Conservation (phyloP, 1,140 invertebrate genomes). For the Ruditapes philippinarum region DNA sequence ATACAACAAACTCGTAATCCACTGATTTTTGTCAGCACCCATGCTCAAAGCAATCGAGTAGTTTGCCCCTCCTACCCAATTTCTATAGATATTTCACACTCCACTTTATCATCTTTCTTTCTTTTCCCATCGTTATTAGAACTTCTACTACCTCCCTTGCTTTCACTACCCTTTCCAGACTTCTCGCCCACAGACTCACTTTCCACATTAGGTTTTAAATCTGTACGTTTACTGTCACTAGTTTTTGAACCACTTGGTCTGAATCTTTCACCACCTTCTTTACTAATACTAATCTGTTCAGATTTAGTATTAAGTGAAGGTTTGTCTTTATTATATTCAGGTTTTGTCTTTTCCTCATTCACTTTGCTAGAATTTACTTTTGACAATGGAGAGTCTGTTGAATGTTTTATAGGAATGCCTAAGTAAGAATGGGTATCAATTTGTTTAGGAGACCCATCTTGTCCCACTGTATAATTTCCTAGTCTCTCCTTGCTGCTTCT, state of each 20-base stretch:
- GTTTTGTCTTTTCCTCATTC: not conserved
- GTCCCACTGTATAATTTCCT: not conserved
- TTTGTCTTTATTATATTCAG: not conserved
- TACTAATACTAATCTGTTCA: not conserved
- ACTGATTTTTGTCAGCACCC: too few species aligned
- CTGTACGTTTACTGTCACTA: not conserved
- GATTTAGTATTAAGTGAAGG: not conserved
- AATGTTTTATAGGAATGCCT: not conserved
- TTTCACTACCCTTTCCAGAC: not conserved
- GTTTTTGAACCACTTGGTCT: not conserved
- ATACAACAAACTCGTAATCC: too few species aligned
- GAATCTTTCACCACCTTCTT: not conserved
- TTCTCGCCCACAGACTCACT: not conserved
- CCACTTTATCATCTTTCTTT: not conserved
- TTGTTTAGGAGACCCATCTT: not conserved
- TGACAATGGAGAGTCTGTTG: not conserved
- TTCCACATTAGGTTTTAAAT: not conserved
- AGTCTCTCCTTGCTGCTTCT: not conserved
- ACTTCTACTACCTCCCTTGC: not conserved
- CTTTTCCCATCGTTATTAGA: not conserved
- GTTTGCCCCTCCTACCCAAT: too few species aligned
- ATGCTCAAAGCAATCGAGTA: too few species aligned
- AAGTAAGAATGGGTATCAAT: not conserved
- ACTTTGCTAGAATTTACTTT: not conserved
- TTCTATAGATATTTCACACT: slow-evolving; percentile 27